phyloP scores from a whole-genome alignment of 2,113 vertebrate genomes.

The Psittacula cyanocephala region DNA sequence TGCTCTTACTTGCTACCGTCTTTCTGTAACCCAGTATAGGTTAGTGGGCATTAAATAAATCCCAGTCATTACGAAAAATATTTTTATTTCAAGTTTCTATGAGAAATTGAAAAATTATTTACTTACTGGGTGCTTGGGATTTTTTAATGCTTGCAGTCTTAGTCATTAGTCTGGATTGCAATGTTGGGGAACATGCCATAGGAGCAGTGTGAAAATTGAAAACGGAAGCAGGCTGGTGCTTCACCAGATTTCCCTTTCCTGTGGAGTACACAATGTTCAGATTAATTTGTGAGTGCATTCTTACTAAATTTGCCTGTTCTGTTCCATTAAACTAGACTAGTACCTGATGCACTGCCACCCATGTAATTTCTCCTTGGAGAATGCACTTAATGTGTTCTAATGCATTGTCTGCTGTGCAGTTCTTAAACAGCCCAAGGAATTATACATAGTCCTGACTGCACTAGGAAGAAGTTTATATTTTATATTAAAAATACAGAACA shows the following conservation, averaged over 20 bases:
- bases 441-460: background rate
- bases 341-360: background rate
- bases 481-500: background rate
- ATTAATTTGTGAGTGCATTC: background rate
- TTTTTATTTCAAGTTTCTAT: background rate
- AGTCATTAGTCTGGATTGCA: background rate
- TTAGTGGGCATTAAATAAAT: background rate
- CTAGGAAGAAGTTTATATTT: background rate
- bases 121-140: background rate
- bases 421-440: background rate
- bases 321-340: background rate
- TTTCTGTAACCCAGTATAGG: background rate
- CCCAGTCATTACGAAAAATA: background rate
- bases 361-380: background rate
- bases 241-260: background rate
- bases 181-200: background rate
- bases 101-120: background rate
- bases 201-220: background rate
- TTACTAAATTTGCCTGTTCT: background rate
- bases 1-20: background rate
- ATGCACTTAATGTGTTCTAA: background rate
- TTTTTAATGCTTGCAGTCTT: background rate
- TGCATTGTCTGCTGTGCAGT: background rate
- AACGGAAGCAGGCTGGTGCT: background rate
- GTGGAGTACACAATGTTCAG: background rate